Conservation (phyloP, 2,797 vertebrate genomes). For the Ambastaia sidthimunki region DNA sequence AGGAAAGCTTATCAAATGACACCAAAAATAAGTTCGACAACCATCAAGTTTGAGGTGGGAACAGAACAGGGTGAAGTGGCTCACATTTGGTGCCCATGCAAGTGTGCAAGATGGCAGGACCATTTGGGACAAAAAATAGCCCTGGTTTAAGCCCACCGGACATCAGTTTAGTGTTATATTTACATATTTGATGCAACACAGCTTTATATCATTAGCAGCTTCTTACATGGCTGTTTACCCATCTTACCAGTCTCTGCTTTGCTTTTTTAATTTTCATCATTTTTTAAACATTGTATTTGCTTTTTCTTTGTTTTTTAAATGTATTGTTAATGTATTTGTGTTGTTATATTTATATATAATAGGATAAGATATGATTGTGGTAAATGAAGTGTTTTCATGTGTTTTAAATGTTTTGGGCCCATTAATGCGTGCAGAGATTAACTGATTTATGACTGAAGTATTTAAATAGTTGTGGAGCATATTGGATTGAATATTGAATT, state of each 20-base stretch:
- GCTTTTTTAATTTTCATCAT: neutral
- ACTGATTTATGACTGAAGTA: neutral
- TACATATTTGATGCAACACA: slow-evolving; percentile 64
- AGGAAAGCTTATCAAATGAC: slow-evolving; percentile 97
- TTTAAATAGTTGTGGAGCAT: neutral
- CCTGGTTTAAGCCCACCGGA: slow-evolving; percentile 72
- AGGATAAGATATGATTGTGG: slow-evolving; percentile 9
- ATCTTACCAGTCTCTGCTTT: slow-evolving; percentile 23
- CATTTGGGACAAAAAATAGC: slow-evolving; percentile 54
- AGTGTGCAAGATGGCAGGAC: slow-evolving; percentile 72
- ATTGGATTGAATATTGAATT: slow-evolving; percentile 21
- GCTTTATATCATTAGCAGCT: slow-evolving; percentile 42
- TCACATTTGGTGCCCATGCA: slow-evolving; percentile 81
- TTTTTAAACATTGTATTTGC: slow-evolving; percentile 12
- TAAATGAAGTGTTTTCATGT: neutral
- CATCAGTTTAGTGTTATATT: slow-evolving; percentile 63
- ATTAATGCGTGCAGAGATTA: slow-evolving; percentile 26
- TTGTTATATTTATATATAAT: slow-evolving; percentile 49
- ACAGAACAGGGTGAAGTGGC: slow-evolving; percentile 76
- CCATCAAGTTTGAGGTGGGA: slow-evolving; percentile 88
- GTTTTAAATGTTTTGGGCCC: slow-evolving; percentile 4
- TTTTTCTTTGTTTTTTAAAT: neutral
- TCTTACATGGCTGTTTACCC: slow-evolving; percentile 32
- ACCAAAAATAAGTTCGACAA: slow-evolving; percentile 99
- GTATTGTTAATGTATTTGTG: slow-evolving; percentile 21